phyloP scores from a whole-genome alignment of 2,797 vertebrate species.

The Coreius guichenoti region DNA sequence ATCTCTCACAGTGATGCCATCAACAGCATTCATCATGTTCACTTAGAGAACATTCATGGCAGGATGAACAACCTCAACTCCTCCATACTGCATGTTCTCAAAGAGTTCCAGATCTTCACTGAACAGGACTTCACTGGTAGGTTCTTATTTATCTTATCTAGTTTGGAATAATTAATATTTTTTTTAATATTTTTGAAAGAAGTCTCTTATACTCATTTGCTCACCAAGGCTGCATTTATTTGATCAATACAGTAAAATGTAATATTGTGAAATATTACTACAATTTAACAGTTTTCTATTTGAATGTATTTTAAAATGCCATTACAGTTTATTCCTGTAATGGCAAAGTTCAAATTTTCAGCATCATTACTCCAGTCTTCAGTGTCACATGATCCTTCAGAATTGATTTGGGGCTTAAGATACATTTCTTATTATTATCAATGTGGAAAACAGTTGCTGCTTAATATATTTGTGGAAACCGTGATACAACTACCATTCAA shows the following conservation, averaged over 20 bases:
- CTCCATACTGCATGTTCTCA: constrained; percentile 79
- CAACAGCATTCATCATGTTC: constrained; percentile 79
- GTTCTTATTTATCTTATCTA: constrained; percentile 40
- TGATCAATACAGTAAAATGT: too few species aligned
- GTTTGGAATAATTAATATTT: background rate
- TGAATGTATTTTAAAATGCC: background rate
- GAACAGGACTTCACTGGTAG: constrained; percentile 78
- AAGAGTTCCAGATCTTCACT: constrained; percentile 78
- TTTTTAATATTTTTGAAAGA: background rate
- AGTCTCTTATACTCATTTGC: background rate
- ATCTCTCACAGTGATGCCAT: constrained; percentile 78
- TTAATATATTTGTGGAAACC: background rate
- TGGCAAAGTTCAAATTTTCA: background rate
- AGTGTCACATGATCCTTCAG: background rate
- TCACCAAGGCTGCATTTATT: too few species aligned
- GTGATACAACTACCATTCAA: background rate
- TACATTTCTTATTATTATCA: background rate
- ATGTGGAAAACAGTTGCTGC: background rate
- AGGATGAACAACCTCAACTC: constrained; percentile 81
- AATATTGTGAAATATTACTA: too few species aligned
- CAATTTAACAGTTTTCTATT: background rate
- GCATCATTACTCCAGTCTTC: background rate
- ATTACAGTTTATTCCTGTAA: background rate
- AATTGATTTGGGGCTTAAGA: background rate
- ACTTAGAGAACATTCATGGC: constrained; percentile 78